These are phyloP conservation scores for Pseudomugil gertrudae DNA, from an alignment of 2,797 vertebrate species.

Conservation along the genomic window DNA sequence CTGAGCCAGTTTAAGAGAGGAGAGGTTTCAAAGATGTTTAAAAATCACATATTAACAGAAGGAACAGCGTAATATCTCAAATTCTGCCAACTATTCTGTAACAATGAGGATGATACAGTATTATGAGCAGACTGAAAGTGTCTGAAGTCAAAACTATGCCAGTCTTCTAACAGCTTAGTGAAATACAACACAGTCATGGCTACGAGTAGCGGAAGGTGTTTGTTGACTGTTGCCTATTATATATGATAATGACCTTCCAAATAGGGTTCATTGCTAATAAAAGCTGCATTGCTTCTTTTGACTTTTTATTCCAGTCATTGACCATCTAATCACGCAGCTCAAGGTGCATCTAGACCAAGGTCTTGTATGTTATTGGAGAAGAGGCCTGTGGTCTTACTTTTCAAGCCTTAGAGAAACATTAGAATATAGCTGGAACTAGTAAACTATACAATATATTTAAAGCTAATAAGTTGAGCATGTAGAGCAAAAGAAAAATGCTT, in stretches of 20 bases:
- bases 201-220: conserved; percentile 2
- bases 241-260: conserved; percentile 39
- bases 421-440: neutral
- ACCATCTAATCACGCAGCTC: conserved; percentile 42
- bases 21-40: conserved; percentile 41
- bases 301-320: conserved; percentile 46
- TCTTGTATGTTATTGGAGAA: conserved; percentile 15
- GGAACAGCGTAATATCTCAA: conserved; percentile 49
- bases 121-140: neutral
- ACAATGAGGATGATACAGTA: conserved; percentile 39
- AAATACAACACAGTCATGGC: conserved; percentile 34
- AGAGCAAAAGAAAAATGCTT: neutral
- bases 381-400: neutral
- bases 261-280: conserved; percentile 10
- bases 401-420: neutral
- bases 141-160: neutral
- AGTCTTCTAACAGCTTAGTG: conserved; percentile 21
- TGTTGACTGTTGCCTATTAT: conserved; percentile 8
- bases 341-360: conserved; percentile 45
- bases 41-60: conserved; percentile 42
- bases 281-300: conserved; percentile 41
- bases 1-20: conserved; percentile 34
- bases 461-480: neutral
- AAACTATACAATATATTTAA: neutral
- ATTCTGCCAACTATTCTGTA: conserved; percentile 16